Base-by-base conservation (phyloP, 2,888 invertebrate species). In the Podabrus alpinus region DNA sequence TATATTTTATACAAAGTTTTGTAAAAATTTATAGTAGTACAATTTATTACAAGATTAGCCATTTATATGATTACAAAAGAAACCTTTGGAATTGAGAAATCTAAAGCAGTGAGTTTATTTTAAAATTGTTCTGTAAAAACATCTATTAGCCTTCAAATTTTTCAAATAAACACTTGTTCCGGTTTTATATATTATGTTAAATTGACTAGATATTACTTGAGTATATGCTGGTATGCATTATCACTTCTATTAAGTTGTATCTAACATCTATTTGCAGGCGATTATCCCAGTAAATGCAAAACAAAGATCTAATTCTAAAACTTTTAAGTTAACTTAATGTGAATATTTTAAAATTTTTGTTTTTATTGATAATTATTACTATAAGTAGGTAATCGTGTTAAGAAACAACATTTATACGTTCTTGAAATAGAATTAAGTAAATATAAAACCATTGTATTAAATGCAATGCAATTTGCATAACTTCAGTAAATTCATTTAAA, bases 401-500 rank as follows among this genome's bases (percentile, higher is more conserved):
- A n/a, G 45, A 45, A 45, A 45, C 29, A 29, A 13, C 45, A 45
- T 45, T 45, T 45, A 45, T 45, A n/a, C 45, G 45, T 45, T 45
- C 45, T 45, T 45, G 45, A 45, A 45, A 45, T n/a, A 45, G 45
- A 45, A 45, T 45, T 45, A 45, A 45, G 45, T 45, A 45, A 45
- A 45, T 45, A 75, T 60, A 72, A 64, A 64, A 19, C 77, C 77
- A 79, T 80, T 79, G 80, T 80, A 78, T 78, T 73, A 72, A 66
- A 69, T 77, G 71, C 66, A 77, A 70, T 79, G 80, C 79, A 78
- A 84, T 86, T 86, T 86, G 83, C 86, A 86, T 86, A 86, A 86
- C 83, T 80, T 81, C 77, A 80, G 80, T 81, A 81, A 83, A 83
- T 82, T 83, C 80, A 84, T 86, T 85, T 84, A 84, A 86, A 86